Percentiles rank a stretch among this genome's conserved stretches.
phyloP scores from a whole-genome alignment of 1,140 invertebrate species.

The Hycleus cichorii region DNA sequence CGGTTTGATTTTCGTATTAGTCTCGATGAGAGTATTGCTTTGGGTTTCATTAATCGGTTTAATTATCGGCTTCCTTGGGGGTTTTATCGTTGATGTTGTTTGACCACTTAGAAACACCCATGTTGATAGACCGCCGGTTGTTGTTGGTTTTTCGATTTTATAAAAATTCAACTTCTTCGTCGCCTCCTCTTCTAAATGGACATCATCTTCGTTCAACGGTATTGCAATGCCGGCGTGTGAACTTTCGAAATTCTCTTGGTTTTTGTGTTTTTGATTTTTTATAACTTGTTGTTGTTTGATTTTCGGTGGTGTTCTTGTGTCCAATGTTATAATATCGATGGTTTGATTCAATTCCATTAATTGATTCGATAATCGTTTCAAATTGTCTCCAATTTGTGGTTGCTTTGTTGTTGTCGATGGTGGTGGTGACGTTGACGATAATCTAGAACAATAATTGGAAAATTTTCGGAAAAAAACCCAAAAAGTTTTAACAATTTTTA shows the following conservation, averaged over 20 bases:
- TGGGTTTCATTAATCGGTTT: constrained; percentile 21
- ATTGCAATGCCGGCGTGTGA: constrained; percentile 51
- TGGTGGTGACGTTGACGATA: no score
- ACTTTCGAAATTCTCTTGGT: constrained; percentile 40
- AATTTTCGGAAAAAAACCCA: constrained; percentile 1
- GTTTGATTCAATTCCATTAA: constrained; percentile 42
- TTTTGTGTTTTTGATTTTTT: constrained; percentile 40
- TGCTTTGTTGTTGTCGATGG: neutral
- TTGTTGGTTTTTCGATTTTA: constrained; percentile 47
- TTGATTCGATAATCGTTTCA: constrained; percentile 50
- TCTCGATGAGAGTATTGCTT: constrained; percentile 15
- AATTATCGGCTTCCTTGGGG: constrained; percentile 32
- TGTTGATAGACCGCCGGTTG: constrained; percentile 61
- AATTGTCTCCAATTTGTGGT: constrained; percentile 39
- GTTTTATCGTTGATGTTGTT: constrained; percentile 38
- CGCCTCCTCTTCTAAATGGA: constrained; percentile 35
- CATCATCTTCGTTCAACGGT: constrained; percentile 45
- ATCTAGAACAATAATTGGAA: no score
- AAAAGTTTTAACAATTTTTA: constrained; percentile 9
- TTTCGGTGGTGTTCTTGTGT: constrained; percentile 55
- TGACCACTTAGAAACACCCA: constrained; percentile 65
- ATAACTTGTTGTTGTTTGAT: constrained; percentile 48
- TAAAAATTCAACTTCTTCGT: constrained; percentile 36
- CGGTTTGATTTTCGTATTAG: constrained; percentile 24
- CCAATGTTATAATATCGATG: constrained; percentile 42